phyloP scores from a whole-genome alignment of 2,113 vertebrate genomes.

The Sula dactylatra region DNA sequence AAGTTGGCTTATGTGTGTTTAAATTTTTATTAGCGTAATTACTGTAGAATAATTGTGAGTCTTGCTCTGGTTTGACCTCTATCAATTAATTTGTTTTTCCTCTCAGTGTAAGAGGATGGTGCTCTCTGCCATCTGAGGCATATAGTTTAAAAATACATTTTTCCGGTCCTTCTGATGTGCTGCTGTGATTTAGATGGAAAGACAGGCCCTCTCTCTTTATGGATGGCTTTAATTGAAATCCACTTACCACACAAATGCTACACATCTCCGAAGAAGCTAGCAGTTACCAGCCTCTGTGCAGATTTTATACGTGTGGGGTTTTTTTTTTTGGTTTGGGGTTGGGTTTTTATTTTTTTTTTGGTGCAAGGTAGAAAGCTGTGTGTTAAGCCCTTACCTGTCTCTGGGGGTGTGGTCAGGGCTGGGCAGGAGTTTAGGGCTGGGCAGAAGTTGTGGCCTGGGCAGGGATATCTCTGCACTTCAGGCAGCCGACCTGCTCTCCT shows the following conservation, averaged over 20 bases:
- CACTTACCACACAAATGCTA: not conserved
- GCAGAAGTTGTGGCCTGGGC: not conserved
- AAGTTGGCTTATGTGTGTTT: not conserved
- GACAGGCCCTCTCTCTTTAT: not conserved
- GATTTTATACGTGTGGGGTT: not conserved
- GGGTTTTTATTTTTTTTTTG: too few relatives aligned
- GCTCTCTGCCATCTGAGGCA: constrained; percentile 6
- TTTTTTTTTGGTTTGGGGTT: too few relatives aligned
- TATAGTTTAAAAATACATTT: not conserved
- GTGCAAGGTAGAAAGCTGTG: not conserved
- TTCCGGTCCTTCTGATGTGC: not conserved
- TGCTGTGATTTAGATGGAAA: not conserved
- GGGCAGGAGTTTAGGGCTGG: not conserved
- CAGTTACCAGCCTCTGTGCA: not conserved
- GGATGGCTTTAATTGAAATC: constrained; percentile 5
- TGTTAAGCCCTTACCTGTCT: not conserved
- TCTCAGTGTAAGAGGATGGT: not conserved
- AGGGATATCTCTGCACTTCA: not conserved
- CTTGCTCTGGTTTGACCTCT: constrained; percentile 21
- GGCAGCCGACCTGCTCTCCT: not conserved
- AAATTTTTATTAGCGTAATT: constrained; percentile 56
- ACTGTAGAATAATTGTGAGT: constrained; percentile 13
- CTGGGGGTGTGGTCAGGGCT: not conserved
- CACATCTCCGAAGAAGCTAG: not conserved
- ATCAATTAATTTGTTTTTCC: constrained; percentile 45